A percentile compares a stretch with the other conserved stretches of the same genome.
phyloP scores from a whole-genome alignment of 1,140 invertebrate genomes.

The Bursaphelenchus mucronatus region DNA sequence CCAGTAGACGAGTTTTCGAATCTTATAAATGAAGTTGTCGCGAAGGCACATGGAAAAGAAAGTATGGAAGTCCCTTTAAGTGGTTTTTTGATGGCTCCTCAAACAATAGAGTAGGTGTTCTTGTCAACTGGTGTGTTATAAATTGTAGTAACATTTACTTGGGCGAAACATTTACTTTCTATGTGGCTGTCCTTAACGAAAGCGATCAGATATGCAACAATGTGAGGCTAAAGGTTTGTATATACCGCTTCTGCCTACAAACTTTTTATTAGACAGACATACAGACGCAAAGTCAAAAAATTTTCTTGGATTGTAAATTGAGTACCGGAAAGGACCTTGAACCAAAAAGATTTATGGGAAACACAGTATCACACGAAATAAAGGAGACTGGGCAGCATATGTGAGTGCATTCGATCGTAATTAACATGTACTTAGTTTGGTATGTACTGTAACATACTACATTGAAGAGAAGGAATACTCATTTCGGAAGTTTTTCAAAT shows the following conservation, averaged over 20 bases:
- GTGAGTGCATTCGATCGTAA: slow-evolving; percentile 64
- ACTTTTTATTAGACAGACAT: slow-evolving; percentile 72
- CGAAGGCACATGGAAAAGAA: slow-evolving; percentile 73
- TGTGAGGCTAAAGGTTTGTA: slow-evolving; percentile 73
- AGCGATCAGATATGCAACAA: slow-evolving; percentile 72
- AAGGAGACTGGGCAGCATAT: slow-evolving; percentile 96
- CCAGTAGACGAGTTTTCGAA: slow-evolving; percentile 76
- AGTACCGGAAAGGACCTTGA: slow-evolving; percentile 67
- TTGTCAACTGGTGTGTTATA: slow-evolving; percentile 25
- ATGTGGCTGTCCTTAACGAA: slow-evolving; percentile 92
- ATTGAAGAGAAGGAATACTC: slow-evolving; percentile 69
- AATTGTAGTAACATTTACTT: slow-evolving; percentile 73
- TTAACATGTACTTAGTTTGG: slow-evolving; percentile 69
- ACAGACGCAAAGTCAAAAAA: slow-evolving; percentile 81
- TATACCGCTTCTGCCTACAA: slow-evolving; percentile 22
- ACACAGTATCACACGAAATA: slow-evolving; percentile 94
- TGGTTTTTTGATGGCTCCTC: slow-evolving; percentile 82
- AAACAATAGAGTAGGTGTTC: slow-evolving; percentile 77
- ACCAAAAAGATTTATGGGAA: slow-evolving; percentile 81
- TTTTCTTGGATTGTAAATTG: slow-evolving; percentile 71
- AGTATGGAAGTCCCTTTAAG: slow-evolving; percentile 71
- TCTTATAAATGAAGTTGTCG: slow-evolving; percentile 72
- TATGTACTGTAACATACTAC: slow-evolving; percentile 88
- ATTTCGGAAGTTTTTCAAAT: slow-evolving; percentile 77
- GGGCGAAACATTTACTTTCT: slow-evolving; percentile 95